Evolutionary conservation across 2,888 invertebrate species (phyloP).

Genomic region (Drosophila yooni): DNA sequence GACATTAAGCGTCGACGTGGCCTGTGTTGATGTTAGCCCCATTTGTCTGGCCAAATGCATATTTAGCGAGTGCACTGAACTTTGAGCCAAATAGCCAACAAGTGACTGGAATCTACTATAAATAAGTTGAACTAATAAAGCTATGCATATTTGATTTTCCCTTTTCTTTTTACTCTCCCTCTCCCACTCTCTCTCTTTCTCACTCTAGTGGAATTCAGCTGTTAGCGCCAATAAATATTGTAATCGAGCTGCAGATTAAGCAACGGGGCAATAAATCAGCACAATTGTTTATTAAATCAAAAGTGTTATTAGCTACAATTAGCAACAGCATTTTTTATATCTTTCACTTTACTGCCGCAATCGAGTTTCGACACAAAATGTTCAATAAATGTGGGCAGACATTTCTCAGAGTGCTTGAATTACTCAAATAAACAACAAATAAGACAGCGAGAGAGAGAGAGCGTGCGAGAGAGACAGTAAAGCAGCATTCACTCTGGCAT

Average conservation of each 20-base stretch:
- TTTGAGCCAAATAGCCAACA: conserved; percentile 26
- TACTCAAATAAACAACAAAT: not conserved
- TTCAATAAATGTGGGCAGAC: not conserved
- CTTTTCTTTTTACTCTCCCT: too few species aligned
- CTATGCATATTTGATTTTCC: not conserved
- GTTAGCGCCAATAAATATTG: conserved; percentile 22
- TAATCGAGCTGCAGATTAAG: conserved; percentile 5
- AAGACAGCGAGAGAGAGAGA: not conserved
- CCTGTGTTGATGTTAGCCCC: conserved; percentile 36
- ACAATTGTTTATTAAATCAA: conserved; percentile 15
- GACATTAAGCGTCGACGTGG: conserved; percentile 35
- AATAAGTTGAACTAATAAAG: not conserved
- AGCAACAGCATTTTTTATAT: not conserved
- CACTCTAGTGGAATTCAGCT: not conserved
- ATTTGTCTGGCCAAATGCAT: conserved; percentile 37
- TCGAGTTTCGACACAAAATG: not conserved
- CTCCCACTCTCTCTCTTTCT: not conserved
- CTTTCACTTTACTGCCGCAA: not conserved
- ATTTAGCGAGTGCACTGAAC: conserved; percentile 55
- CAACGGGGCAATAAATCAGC: conserved; percentile 14
- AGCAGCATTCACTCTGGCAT: not conserved
- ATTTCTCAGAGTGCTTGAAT: not conserved
- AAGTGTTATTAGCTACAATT: conserved; percentile 7
- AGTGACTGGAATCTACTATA: not conserved
- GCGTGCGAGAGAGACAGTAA: not conserved